Conservation (phyloP, 2,113 vertebrate genomes). For the Glaucidium brasilianum region DNA sequence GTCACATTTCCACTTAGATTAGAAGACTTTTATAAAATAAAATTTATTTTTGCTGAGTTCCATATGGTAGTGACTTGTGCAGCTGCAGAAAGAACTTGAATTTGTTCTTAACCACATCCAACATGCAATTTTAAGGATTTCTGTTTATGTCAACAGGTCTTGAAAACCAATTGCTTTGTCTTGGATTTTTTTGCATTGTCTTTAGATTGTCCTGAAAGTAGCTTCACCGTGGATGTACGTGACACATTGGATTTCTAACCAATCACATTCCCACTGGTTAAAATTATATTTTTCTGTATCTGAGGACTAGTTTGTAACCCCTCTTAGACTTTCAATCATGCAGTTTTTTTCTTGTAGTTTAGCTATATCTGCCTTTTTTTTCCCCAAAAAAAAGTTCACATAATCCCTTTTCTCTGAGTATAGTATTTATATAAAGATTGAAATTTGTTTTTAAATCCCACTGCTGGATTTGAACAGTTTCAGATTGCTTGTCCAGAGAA, state of each 20-base stretch:
- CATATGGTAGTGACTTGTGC: neutral
- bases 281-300: neutral
- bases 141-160: neutral
- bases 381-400: neutral
- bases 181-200: neutral
- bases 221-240: neutral
- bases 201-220: neutral
- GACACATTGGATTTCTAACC: constrained; percentile 2
- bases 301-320: neutral
- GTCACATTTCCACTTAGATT: neutral
- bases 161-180: constrained; percentile 18
- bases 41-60: neutral
- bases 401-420: neutral
- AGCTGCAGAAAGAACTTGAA: neutral
- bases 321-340: neutral
- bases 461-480: neutral
- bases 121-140: constrained; percentile 25
- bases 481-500: neutral
- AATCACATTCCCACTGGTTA: neutral
- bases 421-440: neutral
- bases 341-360: neutral
- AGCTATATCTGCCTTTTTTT: neutral
- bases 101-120: neutral
- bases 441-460: neutral
- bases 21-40: neutral